phyloP scores from a whole-genome alignment of 1,140 invertebrate species.

The Drosophila parvula region DNA sequence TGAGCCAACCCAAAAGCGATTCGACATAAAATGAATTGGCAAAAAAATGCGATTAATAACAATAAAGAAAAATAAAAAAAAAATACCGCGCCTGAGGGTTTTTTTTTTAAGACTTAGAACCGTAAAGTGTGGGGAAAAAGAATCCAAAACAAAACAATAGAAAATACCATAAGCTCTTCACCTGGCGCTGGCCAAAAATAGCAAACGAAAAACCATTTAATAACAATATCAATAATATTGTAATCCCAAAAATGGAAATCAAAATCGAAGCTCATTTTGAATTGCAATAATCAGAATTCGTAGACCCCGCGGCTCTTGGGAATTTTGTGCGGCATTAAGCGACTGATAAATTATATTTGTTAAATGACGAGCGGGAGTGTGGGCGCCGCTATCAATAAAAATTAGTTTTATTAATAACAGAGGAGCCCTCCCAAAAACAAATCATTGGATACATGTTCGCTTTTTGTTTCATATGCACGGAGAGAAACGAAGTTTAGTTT shows the following conservation, averaged over 20 bases:
- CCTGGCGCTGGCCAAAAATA: slow-evolving; percentile 66
- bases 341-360: slow-evolving; percentile 60
- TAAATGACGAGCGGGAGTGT: slow-evolving; percentile 35
- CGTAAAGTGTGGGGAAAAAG: slow-evolving; percentile 39
- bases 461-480: background rate
- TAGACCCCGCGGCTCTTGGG: slow-evolving; percentile 53
- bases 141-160: slow-evolving; percentile 34
- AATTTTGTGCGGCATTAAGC: slow-evolving; percentile 38
- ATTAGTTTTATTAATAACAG: slow-evolving; percentile 49
- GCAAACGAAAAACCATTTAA: slow-evolving; percentile 58
- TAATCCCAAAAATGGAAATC: slow-evolving; percentile 41
- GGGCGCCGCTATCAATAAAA: slow-evolving; percentile 67
- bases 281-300: slow-evolving; percentile 58
- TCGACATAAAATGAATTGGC: slow-evolving; percentile 61
- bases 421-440: slow-evolving; percentile 16
- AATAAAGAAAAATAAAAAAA: slow-evolving; percentile 15
- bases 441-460: background rate
- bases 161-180: slow-evolving; percentile 28
- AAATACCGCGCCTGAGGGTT: slow-evolving; percentile 28
- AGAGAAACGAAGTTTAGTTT: background rate
- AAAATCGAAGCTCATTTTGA: slow-evolving; percentile 50
- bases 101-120: slow-evolving; percentile 41
- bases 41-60: slow-evolving; percentile 40
- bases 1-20: slow-evolving; percentile 38
- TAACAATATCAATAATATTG: slow-evolving; percentile 59